These are phyloP conservation scores for Gobius niger DNA, from an alignment of 2,113 vertebrate genomes.

Conservation along the genomic window DNA sequence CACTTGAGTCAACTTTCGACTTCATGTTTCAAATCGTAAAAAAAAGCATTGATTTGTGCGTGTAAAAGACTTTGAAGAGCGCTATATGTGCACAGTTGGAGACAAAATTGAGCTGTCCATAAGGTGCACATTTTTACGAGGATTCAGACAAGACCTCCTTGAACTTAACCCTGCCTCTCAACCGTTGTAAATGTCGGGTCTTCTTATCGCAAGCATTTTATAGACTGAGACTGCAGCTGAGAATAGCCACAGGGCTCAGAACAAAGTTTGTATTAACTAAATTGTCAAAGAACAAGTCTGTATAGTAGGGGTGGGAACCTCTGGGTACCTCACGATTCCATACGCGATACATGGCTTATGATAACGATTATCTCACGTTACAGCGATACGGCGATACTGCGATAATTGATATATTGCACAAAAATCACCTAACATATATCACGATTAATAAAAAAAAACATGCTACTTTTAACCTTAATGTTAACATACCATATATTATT, in stretches of 20 bases:
- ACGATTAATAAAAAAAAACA: no score
- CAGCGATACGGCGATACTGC: no score
- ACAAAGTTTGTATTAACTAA: not conserved
- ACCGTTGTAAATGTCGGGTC: conserved; percentile 24
- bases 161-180: conserved; percentile 8
- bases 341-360: no score
- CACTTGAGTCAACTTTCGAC: conserved; percentile 4
- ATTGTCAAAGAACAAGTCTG: no score
- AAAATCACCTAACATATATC: no score
- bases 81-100: not conserved
- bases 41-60: not conserved
- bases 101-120: conserved; percentile 9
- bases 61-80: not conserved
- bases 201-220: not conserved
- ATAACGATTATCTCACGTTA: no score
- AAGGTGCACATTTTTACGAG: not conserved
- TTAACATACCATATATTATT: no score
- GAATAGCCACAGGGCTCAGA: not conserved
- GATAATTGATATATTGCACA: no score
- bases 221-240: not conserved
- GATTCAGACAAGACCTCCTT: not conserved
- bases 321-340: no score
- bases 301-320: no score
- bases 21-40: not conserved
- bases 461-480: no score